phyloP scores from a whole-genome alignment of 2,797 vertebrate species.

The Columba guinea region DNA sequence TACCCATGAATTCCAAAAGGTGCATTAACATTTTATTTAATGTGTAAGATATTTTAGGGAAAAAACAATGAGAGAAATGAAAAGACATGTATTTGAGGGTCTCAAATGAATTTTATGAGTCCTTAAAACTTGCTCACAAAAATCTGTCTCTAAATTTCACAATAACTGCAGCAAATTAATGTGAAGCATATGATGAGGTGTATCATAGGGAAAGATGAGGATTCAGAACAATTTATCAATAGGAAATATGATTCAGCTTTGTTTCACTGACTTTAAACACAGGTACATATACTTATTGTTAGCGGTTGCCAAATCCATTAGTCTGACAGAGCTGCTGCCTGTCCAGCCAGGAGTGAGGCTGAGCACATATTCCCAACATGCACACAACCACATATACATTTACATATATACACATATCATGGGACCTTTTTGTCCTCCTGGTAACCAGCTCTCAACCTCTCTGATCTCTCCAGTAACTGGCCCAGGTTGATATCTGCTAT shows the following conservation, averaged over 20 bases:
- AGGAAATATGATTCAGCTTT: background rate
- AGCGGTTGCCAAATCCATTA: background rate
- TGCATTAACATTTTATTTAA: background rate
- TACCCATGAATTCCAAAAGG: background rate
- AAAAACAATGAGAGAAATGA: background rate
- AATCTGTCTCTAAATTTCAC: background rate
- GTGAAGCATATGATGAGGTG: background rate
- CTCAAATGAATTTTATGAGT: background rate
- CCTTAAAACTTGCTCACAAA: background rate
- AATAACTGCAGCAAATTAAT: background rate
- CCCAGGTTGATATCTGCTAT: background rate
- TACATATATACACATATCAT: background rate
- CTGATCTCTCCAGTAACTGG: background rate
- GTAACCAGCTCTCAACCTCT: background rate
- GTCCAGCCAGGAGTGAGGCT: rapidly evolving
- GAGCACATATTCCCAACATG: background rate
- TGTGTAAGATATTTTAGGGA: background rate
- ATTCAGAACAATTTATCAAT: background rate
- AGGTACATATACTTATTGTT: background rate
- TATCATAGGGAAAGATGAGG: background rate
- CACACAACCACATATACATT: background rate
- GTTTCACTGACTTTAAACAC: background rate
- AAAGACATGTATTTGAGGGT: background rate
- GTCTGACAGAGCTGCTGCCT: background rate
- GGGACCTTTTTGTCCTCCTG: background rate